phyloP scores from a whole-genome alignment of 2,797 vertebrate species.

The Sebastes matsubarae region DNA sequence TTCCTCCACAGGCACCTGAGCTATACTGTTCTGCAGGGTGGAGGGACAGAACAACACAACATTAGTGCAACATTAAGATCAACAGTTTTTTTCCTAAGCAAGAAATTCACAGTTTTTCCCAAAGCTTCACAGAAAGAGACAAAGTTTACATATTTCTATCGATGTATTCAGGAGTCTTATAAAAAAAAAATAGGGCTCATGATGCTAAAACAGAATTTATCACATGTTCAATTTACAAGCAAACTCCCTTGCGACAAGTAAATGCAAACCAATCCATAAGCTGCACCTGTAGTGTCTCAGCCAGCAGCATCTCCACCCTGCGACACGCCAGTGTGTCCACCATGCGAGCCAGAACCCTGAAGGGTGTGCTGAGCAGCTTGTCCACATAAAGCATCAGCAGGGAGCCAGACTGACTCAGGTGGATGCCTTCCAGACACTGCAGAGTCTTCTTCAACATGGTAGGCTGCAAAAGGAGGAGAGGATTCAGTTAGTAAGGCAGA shows the following conservation, averaged over 20 bases:
- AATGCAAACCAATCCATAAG: not conserved
- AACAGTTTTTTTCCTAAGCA: not conserved
- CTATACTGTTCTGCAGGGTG: conserved; percentile 89
- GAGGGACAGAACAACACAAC: not conserved
- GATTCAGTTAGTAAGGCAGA: not conserved
- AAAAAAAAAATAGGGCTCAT: no score
- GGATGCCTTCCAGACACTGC: conserved; percentile 97
- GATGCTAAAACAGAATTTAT: not conserved
- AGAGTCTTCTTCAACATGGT: conserved; percentile 94
- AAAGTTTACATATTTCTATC: not conserved
- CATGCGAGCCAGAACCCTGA: conserved; percentile 95
- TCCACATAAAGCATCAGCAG: conserved; percentile 94
- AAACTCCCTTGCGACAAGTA: not conserved
- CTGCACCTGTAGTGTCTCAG: conserved; percentile 92
- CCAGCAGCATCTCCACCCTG: conserved; percentile 96
- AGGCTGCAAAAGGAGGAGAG: conserved; percentile 79
- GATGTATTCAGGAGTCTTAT: not conserved
- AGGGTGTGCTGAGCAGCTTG: conserved; percentile 92
- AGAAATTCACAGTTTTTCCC: not conserved
- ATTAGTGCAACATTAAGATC: not conserved
- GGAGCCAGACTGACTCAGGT: conserved; percentile 96
- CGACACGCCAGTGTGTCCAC: conserved; percentile 97
- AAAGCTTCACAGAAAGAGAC: not conserved
- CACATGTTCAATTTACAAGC: not conserved
- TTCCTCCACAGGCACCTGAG: conserved; percentile 94